Base-by-base conservation (phyloP, 2,888 invertebrate species). In the Ennomos fuscantarius region DNA sequence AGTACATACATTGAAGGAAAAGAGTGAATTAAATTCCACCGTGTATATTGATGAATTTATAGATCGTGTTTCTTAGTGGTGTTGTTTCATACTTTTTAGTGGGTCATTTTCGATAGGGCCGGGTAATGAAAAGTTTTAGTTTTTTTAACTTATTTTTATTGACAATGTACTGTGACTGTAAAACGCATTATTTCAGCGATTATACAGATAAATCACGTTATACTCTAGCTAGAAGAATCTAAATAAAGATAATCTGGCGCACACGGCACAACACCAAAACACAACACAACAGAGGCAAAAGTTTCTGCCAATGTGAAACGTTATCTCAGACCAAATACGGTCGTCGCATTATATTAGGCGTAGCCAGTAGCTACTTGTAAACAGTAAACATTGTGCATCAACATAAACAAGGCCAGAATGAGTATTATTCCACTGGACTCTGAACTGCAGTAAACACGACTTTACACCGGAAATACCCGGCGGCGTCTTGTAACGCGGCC, bases 331-430 rank as follows among this genome's bases (percentile, higher is more conserved):
- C 13, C 43, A 45, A 55, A 60, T 48, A 48, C 59, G 55, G 62
- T 56, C 63, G 15, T 15, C 15, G 15, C 15, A 56, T 48, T 60
- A 63, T 62, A 60, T 68, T 33, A 13, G 40, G 55, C 60, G 64
- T 57, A 60, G 60, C 56, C 63, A 55, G 69, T 65, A 13, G 41
- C 8, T 24, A 47, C 46, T 74, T 68, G 73, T 78, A 77, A 81
- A 78, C 78, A 80, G 79, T 82, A 86, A 85, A 84, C 82, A 85
- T 63, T 76, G 79, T 81, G 83, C 84, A 84, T 78, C 81, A 80
- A 70, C 67, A 74, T 74, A 73, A 78, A 77, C 77, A 75, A 70
- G 77, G 74, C 73, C 73, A 88, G 85, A 89, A 88, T 84, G 24
- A 15, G 15, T 24, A 24, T 24, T 24, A 87, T 88, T 87, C 86